A percentile compares a stretch with the other conserved stretches of the same genome.
phyloP scores from a whole-genome alignment of 64 coral and sea anemone species.

The Actinia equina region DNA sequence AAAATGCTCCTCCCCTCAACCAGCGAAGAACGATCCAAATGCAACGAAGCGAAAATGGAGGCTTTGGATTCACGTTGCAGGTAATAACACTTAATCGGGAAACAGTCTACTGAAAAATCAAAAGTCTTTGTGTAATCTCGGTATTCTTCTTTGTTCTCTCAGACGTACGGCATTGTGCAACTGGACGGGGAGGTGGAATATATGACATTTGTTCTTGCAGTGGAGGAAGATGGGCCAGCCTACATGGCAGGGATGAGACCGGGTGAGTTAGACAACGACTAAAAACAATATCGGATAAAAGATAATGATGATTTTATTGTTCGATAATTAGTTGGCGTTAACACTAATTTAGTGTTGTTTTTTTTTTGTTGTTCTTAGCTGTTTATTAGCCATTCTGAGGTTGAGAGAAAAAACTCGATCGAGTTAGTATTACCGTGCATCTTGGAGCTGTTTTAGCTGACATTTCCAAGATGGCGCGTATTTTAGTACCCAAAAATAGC shows the following conservation, averaged over 20 bases:
- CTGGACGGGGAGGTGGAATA: slow-evolving; percentile 61
- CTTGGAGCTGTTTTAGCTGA: too few relatives aligned
- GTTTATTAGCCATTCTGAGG: too few relatives aligned
- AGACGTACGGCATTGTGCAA: slow-evolving; percentile 94
- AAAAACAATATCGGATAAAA: too few relatives aligned
- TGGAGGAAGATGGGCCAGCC: slow-evolving; percentile 90
- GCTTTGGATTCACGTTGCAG: slow-evolving; percentile 94
- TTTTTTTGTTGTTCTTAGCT: too few relatives aligned
- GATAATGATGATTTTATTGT: too few relatives aligned
- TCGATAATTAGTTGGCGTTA: too few relatives aligned
- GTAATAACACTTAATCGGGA: slow-evolving; percentile 17
- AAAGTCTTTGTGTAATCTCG: not conserved
- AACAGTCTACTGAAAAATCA: too few relatives aligned
- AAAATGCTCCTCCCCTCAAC: slow-evolving; percentile 87
- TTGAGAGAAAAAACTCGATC: too few relatives aligned
- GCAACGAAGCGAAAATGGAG: slow-evolving; percentile 37
- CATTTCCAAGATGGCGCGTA: too few relatives aligned
- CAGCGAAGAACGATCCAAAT: slow-evolving; percentile 77
- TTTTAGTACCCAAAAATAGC: too few relatives aligned
- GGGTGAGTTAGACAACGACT: slow-evolving; percentile 36
- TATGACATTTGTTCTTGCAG: slow-evolving; percentile 83
- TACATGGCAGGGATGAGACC: slow-evolving; percentile 97
- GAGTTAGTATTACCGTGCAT: too few relatives aligned
- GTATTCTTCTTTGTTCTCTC: not conserved
- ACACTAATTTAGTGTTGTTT: too few relatives aligned